A percentile compares a stretch with the other conserved stretches of the same genome.
Evolutionary conservation across 2,888 invertebrate species (phyloP).

Genomic region (Aphrophora alni): DNA sequence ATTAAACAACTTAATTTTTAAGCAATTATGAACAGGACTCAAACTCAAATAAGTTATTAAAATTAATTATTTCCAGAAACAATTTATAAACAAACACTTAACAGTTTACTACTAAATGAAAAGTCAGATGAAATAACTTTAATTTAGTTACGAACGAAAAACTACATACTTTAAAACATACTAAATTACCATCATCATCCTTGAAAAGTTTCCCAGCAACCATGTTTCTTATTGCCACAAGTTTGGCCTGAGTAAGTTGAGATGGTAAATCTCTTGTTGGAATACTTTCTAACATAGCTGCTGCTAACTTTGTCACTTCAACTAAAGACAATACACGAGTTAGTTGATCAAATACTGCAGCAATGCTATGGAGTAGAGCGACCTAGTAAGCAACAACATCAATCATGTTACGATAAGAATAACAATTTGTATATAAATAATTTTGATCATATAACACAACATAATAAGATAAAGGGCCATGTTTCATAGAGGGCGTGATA

Average conservation of each 20-base stretch:
- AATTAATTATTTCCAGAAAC: no score
- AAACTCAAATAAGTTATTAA: no score
- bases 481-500: neutral
- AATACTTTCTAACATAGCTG: constrained; percentile 77
- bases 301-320: constrained; percentile 80
- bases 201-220: constrained; percentile 76
- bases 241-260: constrained; percentile 77
- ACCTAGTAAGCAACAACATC: constrained; percentile 64
- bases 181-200: constrained; percentile 65
- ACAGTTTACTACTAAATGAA: no score
- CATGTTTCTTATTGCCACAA: constrained; percentile 82
- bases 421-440: neutral
- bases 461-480: neutral
- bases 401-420: neutral
- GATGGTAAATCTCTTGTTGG: constrained; percentile 70
- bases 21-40: no score
- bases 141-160: no score
- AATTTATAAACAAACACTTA: no score
- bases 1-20: no score
- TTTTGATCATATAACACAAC: no score
- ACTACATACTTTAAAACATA: neutral
- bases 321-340: constrained; percentile 68
- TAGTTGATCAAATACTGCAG: constrained; percentile 83
- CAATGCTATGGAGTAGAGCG: constrained; percentile 80
- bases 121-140: no score